phyloP scores from a whole-genome alignment of 2,888 invertebrate genomes.

The Spilosoma lubricipeda region DNA sequence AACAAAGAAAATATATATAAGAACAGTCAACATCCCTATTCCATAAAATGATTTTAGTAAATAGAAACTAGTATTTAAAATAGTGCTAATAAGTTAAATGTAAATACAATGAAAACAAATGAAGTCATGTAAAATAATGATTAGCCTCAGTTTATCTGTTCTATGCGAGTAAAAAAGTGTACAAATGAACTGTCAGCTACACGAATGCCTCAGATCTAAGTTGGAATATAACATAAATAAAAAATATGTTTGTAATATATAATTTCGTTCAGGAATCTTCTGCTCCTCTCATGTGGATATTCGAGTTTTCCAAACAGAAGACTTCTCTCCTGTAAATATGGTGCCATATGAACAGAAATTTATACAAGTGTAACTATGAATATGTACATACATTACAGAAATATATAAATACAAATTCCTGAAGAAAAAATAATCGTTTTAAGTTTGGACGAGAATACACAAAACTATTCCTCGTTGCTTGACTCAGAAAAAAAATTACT shows the following conservation, averaged over 20 bases:
- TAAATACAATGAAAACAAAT: constrained; percentile 37
- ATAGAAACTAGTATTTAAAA: constrained; percentile 34
- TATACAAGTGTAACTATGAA: constrained; percentile 7
- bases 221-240: constrained; percentile 65
- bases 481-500: background rate
- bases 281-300: constrained; percentile 81
- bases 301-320: constrained; percentile 83
- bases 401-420: background rate
- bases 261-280: constrained; percentile 50
- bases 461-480: background rate
- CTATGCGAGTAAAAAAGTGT: constrained; percentile 27
- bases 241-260: constrained; percentile 53
- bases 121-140: constrained; percentile 43
- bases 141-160: constrained; percentile 46
- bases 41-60: background rate
- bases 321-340: constrained; percentile 77
- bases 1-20: background rate
- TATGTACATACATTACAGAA: background rate
- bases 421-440: background rate
- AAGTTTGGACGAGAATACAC: too few species aligned
- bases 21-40: background rate
- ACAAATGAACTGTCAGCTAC: constrained; percentile 63
- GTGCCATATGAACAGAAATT: constrained; percentile 22
- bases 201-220: constrained; percentile 76
- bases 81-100: constrained; percentile 6